phyloP scores from a whole-genome alignment of 2,797 vertebrate species.

The Poeciliopsis gracilis region DNA sequence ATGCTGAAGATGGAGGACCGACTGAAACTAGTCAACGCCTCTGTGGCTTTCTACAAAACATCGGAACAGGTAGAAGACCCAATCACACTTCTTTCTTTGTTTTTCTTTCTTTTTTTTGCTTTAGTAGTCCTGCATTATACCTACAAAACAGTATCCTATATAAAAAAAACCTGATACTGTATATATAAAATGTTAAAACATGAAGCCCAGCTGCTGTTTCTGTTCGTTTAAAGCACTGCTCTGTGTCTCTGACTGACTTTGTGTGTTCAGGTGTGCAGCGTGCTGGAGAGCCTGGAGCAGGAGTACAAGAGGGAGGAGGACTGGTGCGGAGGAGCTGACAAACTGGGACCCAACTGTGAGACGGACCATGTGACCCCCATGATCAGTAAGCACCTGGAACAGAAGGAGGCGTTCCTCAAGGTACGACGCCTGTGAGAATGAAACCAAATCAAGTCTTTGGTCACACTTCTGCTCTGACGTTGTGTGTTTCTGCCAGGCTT shows the following conservation, averaged over 20 bases:
- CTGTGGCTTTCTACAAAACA: conserved; percentile 98
- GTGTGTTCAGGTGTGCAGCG: conserved; percentile 86
- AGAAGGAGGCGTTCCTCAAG: conserved; percentile 98
- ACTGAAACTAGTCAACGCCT: conserved; percentile 98
- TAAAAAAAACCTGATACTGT: too few species aligned
- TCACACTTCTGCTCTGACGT: conserved; percentile 2
- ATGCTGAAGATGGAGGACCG: conserved; percentile 99
- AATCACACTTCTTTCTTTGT: too few species aligned
- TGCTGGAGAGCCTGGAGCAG: conserved; percentile 97
- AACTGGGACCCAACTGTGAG: conserved; percentile 97
- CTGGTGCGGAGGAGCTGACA: conserved; percentile 98
- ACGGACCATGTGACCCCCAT: conserved; percentile 96
- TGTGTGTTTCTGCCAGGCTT: conserved; percentile 78
- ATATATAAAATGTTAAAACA: too few species aligned
- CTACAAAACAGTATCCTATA: too few species aligned
- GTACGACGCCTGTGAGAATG: conserved; percentile 28
- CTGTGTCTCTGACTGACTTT: not conserved
- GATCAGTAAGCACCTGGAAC: conserved; percentile 98
- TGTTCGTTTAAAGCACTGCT: not conserved
- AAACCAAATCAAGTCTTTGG: not conserved
- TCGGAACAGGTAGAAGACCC: conserved; percentile 88
- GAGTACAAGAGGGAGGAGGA: conserved; percentile 99
- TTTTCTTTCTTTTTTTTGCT: too few species aligned
- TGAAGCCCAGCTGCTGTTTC: not conserved
- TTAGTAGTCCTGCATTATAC: too few species aligned